phyloP scores from a whole-genome alignment of 1,140 invertebrate species.

The Rhagoletis zephyria region DNA sequence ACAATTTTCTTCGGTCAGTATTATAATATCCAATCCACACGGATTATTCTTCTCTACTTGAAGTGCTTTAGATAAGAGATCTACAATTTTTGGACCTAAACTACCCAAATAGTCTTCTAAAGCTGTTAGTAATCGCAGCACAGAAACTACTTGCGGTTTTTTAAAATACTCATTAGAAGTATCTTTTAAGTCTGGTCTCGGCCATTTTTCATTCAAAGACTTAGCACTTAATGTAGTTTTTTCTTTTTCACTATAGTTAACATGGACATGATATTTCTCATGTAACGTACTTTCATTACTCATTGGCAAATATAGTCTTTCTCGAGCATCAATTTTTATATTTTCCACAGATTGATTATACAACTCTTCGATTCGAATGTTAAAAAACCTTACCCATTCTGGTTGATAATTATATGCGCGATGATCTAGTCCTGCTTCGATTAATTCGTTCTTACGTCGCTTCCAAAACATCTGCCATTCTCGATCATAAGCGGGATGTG shows the following conservation, averaged over 20 bases:
- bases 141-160: conserved; percentile 74
- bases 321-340: conserved; percentile 71
- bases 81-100: conserved; percentile 82
- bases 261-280: conserved; percentile 64
- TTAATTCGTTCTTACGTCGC: conserved; percentile 66
- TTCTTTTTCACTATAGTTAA: not conserved
- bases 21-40: conserved; percentile 55
- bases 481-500: conserved; percentile 85
- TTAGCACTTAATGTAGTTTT: not conserved
- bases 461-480: conserved; percentile 89
- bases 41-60: conserved; percentile 77
- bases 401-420: conserved; percentile 86
- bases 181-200: not conserved
- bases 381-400: conserved; percentile 88
- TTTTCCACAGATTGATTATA: conserved; percentile 76
- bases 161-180: not conserved
- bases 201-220: not conserved
- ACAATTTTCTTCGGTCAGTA: conserved; percentile 64
- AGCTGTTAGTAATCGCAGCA: conserved; percentile 82
- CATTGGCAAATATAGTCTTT: conserved; percentile 65
- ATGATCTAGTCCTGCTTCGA: conserved; percentile 78
- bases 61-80: conserved; percentile 81
- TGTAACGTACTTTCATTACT: conserved; percentile 61
- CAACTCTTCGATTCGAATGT: conserved; percentile 82
- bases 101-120: conserved; percentile 85